A percentile compares a stretch with the other conserved stretches of the same genome.
phyloP scores from a whole-genome alignment of 35 echinoderm and acorn worm genomes.

The Apostichopus californicus region DNA sequence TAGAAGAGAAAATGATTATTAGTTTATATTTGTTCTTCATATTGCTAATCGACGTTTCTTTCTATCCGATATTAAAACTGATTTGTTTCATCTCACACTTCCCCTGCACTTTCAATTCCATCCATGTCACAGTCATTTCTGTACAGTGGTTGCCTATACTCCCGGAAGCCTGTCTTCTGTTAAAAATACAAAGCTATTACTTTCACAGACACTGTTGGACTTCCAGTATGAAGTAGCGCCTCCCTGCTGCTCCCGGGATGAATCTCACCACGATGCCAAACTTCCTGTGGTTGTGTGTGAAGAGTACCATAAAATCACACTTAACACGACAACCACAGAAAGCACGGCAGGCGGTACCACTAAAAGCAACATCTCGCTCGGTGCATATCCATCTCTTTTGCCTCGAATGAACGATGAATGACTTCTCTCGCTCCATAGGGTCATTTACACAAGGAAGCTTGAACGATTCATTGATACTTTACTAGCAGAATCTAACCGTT shows the following conservation, averaged over 20 bases:
- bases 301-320: slow-evolving; percentile 68
- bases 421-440: too few species aligned
- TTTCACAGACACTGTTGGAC: neutral
- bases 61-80: neutral
- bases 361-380: neutral
- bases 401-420: too few species aligned
- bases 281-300: slow-evolving; percentile 99
- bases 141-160: too few species aligned
- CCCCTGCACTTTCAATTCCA: neutral
- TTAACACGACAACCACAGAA: slow-evolving; percentile 97
- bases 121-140: neutral
- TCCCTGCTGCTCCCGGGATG: neutral
- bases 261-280: slow-evolving; percentile 41
- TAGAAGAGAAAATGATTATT: too few species aligned
- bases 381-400: too few species aligned
- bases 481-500: too few species aligned
- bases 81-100: neutral
- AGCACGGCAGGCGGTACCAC: slow-evolving; percentile 57
- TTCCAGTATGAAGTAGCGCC: neutral
- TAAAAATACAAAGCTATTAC: neutral
- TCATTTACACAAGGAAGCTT: too few species aligned
- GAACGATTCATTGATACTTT: too few species aligned
- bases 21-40: neutral
- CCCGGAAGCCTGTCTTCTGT: neutral
- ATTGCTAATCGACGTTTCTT: neutral